phyloP scores from a whole-genome alignment of 2,888 invertebrate genomes.

The Lasioglossum oenotherae region DNA sequence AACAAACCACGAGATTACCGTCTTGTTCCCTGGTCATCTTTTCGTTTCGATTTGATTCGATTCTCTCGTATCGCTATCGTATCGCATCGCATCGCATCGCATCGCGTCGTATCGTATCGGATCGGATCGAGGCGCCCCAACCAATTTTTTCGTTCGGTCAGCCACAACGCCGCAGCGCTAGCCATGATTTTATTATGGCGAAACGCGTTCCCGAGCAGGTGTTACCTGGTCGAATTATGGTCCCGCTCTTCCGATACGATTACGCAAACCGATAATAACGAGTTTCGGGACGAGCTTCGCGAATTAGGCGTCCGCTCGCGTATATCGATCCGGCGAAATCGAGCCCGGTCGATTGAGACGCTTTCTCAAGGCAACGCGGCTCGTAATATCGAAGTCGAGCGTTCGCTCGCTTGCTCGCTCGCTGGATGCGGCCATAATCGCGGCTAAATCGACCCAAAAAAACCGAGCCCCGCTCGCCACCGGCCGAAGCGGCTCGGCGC shows the following conservation, averaged over 20 bases:
- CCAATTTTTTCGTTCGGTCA: slow-evolving; percentile 4
- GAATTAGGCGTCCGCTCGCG: slow-evolving; percentile 61
- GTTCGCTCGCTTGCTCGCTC: slow-evolving; percentile 36
- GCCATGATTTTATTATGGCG: slow-evolving; percentile 49
- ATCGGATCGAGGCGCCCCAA: not conserved
- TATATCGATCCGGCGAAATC: slow-evolving; percentile 61
- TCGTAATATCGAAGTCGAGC: slow-evolving; percentile 65
- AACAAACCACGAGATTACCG: slow-evolving; percentile 64
- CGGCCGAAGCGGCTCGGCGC: slow-evolving; percentile 26
- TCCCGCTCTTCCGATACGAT: slow-evolving; percentile 57
- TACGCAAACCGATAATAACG: slow-evolving; percentile 71
- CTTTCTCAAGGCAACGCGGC: slow-evolving; percentile 58
- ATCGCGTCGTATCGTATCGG: not conserved
- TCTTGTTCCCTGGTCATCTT: not conserved
- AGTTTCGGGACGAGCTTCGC: slow-evolving; percentile 47
- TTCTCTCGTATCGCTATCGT: not conserved
- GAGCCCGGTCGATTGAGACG: slow-evolving; percentile 49
- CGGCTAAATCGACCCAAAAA: slow-evolving; percentile 76
- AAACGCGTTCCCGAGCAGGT: slow-evolving; percentile 51
- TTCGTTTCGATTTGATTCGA: not conserved
- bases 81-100: not conserved
- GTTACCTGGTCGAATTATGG: slow-evolving; percentile 46
- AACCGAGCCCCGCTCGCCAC: slow-evolving; percentile 60
- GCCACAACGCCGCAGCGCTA: not conserved
- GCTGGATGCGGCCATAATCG: slow-evolving; percentile 65